Percentiles rank a stretch among this genome's conserved stretches.
Conservation (phyloP, 2,797 vertebrate genomes). For the Cyprinodon diabolis region DNA sequence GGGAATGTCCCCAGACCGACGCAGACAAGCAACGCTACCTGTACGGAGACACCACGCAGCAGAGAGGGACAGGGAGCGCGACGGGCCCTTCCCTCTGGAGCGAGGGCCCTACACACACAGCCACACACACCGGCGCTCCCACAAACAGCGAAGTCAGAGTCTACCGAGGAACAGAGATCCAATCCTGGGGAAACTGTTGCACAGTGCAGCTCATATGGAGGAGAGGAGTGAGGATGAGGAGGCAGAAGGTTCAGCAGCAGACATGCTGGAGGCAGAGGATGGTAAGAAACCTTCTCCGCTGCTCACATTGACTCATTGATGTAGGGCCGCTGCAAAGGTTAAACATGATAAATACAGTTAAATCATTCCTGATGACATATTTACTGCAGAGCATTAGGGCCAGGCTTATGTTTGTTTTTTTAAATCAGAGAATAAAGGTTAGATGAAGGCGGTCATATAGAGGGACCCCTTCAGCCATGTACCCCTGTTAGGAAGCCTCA, state of each 20-base stretch:
- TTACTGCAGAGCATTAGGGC: too few relatives aligned
- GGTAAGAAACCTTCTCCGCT: constrained; percentile 55
- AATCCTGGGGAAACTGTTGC: constrained; percentile 69
- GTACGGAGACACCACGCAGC: constrained; percentile 85
- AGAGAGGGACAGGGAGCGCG: constrained; percentile 82
- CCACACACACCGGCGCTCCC: constrained; percentile 77
- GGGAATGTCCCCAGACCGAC: constrained; percentile 76
- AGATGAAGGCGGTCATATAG: too few relatives aligned
- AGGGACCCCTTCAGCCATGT: too few relatives aligned
- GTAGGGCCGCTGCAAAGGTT: neutral
- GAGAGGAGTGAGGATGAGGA: constrained; percentile 84
- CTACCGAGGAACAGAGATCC: constrained; percentile 87
- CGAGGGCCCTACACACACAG: constrained; percentile 81
- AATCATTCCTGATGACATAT: too few relatives aligned
- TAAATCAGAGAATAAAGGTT: too few relatives aligned
- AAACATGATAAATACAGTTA: neutral
- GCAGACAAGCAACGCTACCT: constrained; percentile 78
- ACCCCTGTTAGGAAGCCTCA: too few relatives aligned
- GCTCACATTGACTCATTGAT: neutral
- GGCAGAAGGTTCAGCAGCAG: constrained; percentile 71
- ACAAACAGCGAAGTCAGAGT: constrained; percentile 88
- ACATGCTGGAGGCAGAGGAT: constrained; percentile 69
- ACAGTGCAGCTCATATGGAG: constrained; percentile 78
- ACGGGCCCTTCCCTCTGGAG: constrained; percentile 88
- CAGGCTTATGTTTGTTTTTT: too few relatives aligned